phyloP scores from a whole-genome alignment of 2,797 vertebrate genomes.

The Sebastes hopkinsi region DNA sequence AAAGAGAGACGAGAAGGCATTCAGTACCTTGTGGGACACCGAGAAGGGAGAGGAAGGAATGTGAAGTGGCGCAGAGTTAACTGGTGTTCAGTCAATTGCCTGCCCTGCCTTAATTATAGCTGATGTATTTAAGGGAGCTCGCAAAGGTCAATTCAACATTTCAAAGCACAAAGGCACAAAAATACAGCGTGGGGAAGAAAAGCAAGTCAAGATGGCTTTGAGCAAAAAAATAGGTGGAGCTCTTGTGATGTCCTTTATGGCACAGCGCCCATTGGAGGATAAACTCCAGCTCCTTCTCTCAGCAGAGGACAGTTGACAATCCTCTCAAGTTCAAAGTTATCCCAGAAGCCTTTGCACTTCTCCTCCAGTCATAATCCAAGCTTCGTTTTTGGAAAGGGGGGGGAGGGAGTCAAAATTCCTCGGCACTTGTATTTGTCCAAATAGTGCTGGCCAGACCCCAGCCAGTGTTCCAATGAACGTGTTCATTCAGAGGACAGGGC shows the following conservation, averaged over 20 bases:
- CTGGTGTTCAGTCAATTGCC: slow-evolving; percentile 58
- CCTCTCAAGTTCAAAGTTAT: slow-evolving; percentile 69
- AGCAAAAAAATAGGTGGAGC: slow-evolving; percentile 47
- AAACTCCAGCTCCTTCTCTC: slow-evolving; percentile 58
- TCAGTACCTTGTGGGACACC: slow-evolving; percentile 68
- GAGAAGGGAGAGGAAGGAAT: slow-evolving; percentile 58
- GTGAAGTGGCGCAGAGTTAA: slow-evolving; percentile 65
- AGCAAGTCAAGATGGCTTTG: slow-evolving; percentile 59
- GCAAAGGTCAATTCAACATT: slow-evolving; percentile 68
- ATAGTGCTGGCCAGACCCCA: slow-evolving; percentile 66
- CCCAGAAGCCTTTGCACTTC: slow-evolving; percentile 64
- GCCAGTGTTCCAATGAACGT: slow-evolving; percentile 68
- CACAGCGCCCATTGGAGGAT: slow-evolving; percentile 59
- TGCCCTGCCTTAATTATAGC: slow-evolving; percentile 66
- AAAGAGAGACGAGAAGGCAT: slow-evolving; percentile 26
- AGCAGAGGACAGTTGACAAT: slow-evolving; percentile 51
- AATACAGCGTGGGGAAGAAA: slow-evolving; percentile 42
- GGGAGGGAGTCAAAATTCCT: slow-evolving; percentile 72
- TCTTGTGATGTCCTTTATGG: slow-evolving; percentile 67
- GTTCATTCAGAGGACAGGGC: slow-evolving; percentile 74
- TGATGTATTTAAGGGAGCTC: slow-evolving; percentile 65
- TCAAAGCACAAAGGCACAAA: slow-evolving; percentile 49
- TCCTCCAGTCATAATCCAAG: slow-evolving; percentile 44
- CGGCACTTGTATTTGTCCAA: slow-evolving; percentile 73
- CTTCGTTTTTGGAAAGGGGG: slow-evolving; percentile 48